Base-by-base conservation (phyloP, 2,888 invertebrate species). In the Apoderus coryli region DNA sequence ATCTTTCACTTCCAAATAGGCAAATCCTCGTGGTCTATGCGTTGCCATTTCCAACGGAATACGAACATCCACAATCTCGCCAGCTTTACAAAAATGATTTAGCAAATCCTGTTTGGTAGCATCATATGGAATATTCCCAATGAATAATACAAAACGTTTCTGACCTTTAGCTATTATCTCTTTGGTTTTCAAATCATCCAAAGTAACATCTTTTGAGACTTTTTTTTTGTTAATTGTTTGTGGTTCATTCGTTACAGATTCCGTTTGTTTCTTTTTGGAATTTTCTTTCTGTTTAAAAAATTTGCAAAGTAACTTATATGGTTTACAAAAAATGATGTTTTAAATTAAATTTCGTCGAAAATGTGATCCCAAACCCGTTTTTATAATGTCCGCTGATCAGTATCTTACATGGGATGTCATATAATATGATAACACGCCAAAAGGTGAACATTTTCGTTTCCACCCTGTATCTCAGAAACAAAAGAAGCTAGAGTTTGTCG, bases 81-180 rank as follows among this genome's bases (percentile, higher is more conserved):
- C 52, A n/a, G 49, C 56, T 45, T 59, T 61, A 2, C 53, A 47
- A 31, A 65, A 65, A 42, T 64, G 63, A 13, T 56, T 50, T 13
- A 45, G 47, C 10, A 65, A 29, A 26, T 61, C 60, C 9, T 57
- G 50, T 22, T 42, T 42, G 4, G 52, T 57, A 2, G 49, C 43
- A 19, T 50, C 50, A 35, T 45, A 61, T 4, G 63, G 52, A 24
- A 65, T 36, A 40, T 65, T 65, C 29, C 61, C 60, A 24, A 63
- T 56, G 37, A 60, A 63, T 5, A 64, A 43, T 19, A 60, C 56
- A 32, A 52, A 61, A 47, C 58, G 45, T 16, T 40, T 40, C 28
- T 45, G 41, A 9, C 36, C 38, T 31, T 42, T 42, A 19, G 32
- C 31, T 16, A 41, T 25, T 10, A 44, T 28, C 10, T 43, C 35